These are phyloP conservation scores for Lytechinus pictus DNA, from an alignment of 35 echinoderm and acorn worm genomes.

Conservation along the genomic window DNA sequence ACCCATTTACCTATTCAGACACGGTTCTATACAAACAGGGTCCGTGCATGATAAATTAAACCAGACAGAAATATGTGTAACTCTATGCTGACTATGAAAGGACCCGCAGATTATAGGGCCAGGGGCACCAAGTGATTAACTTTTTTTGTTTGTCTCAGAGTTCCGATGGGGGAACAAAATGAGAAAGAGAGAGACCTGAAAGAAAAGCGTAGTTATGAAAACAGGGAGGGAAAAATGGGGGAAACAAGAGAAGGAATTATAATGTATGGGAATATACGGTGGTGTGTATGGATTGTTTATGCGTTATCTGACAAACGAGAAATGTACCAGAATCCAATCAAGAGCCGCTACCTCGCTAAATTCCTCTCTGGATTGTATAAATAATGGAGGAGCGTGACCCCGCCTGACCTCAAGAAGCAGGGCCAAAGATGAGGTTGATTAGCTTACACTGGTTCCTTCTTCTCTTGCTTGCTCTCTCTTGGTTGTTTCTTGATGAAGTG, in stretches of 20 bases:
- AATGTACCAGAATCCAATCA: constrained; percentile 37
- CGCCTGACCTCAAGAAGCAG: constrained; percentile 32
- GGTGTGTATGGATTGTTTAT: constrained; percentile 49
- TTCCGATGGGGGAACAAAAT: background rate
- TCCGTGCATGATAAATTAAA: constrained; percentile 44
- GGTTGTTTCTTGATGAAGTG: constrained; percentile 33
- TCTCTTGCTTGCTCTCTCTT: background rate
- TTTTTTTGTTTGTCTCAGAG: constrained; percentile 53
- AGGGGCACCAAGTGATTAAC: constrained; percentile 53
- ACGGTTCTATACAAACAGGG: constrained; percentile 43
- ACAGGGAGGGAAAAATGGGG: constrained; percentile 40
- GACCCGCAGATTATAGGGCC: constrained; percentile 47
- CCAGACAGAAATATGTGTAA: constrained; percentile 59
- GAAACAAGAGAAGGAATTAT: constrained; percentile 18
- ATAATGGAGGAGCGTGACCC: constrained; percentile 50
- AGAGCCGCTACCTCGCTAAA: constrained; percentile 49
- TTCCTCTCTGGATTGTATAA: constrained; percentile 58
- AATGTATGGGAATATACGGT: constrained; percentile 44
- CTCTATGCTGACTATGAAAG: constrained; percentile 48
- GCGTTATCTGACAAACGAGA: constrained; percentile 47
- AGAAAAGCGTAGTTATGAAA: constrained; percentile 38
- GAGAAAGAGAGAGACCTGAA: background rate
- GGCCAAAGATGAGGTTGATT: constrained; percentile 53
- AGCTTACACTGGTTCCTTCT: constrained; percentile 24
- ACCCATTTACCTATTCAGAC: constrained; percentile 47